A percentile compares a stretch with the other conserved stretches of the same genome.
These are phyloP conservation scores for Holothuria scabra DNA, from an alignment of 53 echinoderm and acorn worm genomes.

Conservation along the genomic window DNA sequence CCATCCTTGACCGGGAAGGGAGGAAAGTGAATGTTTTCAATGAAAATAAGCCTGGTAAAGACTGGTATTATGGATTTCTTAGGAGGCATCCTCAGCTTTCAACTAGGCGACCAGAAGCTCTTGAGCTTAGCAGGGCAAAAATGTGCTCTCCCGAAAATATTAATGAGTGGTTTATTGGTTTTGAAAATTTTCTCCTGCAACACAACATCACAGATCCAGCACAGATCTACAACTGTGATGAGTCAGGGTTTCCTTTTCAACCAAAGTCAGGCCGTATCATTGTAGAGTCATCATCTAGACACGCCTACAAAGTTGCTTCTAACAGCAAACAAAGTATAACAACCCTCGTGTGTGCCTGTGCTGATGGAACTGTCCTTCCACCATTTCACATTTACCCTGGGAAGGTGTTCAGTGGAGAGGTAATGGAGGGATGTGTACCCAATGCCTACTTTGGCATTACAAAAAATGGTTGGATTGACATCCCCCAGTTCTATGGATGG, in stretches of 20 bases:
- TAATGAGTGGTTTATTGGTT: not conserved
- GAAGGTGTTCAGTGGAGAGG: not conserved
- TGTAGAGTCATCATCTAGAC: not conserved
- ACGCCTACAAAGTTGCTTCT: not conserved
- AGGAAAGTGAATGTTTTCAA: not conserved
- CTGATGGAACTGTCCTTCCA: slow-evolving; percentile 16
- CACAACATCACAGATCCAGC: not conserved
- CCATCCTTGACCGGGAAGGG: not conserved
- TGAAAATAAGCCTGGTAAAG: slow-evolving; percentile 22
- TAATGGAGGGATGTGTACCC: not conserved
- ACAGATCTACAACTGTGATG: slow-evolving; percentile 5
- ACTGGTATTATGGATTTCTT: slow-evolving; percentile 23
- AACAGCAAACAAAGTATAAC: not conserved
- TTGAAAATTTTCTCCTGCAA: not conserved
- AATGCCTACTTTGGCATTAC: slow-evolving; percentile 31
- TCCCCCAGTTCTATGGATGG: slow-evolving; percentile 19
- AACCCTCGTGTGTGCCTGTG: slow-evolving; percentile 3
- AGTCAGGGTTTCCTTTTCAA: not conserved
- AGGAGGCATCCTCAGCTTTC: slow-evolving; percentile 4
- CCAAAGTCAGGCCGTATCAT: not conserved
- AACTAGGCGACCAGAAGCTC: not conserved
- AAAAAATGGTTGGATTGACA: slow-evolving; percentile 24
- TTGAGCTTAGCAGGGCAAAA: not conserved
- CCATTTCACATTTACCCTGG: not conserved
- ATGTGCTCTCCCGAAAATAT: not conserved